Conservation (phyloP, 1,140 invertebrate species). For the Pectinophora gossypiella region DNA sequence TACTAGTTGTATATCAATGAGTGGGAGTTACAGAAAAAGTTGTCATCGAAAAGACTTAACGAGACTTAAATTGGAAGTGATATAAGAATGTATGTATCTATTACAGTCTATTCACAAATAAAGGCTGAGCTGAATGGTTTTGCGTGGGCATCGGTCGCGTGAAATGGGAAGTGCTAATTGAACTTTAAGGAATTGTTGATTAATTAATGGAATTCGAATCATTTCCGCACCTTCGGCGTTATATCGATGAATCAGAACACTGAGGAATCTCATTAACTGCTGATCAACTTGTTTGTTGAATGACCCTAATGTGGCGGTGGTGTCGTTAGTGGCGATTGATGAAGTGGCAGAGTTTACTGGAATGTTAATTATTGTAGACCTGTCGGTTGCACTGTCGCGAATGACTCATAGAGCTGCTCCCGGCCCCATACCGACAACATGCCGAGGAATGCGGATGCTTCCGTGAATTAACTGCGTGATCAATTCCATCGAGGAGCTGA, state of each 20-base stretch:
- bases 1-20: too few relatives aligned
- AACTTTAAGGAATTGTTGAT: conserved; percentile 22
- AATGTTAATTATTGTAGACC: conserved; percentile 52
- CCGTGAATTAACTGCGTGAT: conserved; percentile 42
- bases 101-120: too few relatives aligned
- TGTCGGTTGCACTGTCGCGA: conserved; percentile 47
- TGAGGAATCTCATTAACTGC: conserved; percentile 4
- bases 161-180: background rate
- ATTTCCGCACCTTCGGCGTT: conserved; percentile 9
- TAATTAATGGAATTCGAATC: conserved; percentile 14
- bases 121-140: too few relatives aligned
- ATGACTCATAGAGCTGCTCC: conserved; percentile 40
- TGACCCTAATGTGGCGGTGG: conserved; percentile 24
- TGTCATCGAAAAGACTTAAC: too few relatives aligned
- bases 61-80: too few relatives aligned
- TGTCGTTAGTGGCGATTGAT: conserved; percentile 22
- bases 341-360: conserved; percentile 43
- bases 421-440: conserved; percentile 46
- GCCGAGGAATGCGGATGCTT: conserved; percentile 61
- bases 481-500: background rate
- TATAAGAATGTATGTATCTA: too few relatives aligned
- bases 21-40: too few relatives aligned
- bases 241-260: conserved; percentile 11
- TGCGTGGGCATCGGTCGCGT: background rate
- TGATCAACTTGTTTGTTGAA: conserved; percentile 36